Percentiles rank a stretch among this genome's conserved stretches.
These are phyloP conservation scores for Microcebus jonahi DNA, from an alignment of 2,113 vertebrate genomes.

Conservation along the genomic window DNA sequence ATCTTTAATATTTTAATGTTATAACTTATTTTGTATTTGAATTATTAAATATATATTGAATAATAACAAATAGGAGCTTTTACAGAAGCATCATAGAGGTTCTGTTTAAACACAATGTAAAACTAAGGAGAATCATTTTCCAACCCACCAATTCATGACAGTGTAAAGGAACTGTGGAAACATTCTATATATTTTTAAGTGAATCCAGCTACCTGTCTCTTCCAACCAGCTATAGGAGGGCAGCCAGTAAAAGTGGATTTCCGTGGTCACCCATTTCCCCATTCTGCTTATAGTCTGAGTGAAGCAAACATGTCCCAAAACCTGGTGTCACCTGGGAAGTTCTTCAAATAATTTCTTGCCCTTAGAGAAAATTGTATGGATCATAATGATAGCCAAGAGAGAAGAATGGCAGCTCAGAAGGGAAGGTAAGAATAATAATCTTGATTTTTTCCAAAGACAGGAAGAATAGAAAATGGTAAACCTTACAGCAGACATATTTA, in stretches of 20 bases:
- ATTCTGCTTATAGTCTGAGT: neutral
- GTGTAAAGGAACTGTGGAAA: neutral
- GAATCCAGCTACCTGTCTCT: neutral
- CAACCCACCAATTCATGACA: neutral
- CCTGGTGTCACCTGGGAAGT: neutral
- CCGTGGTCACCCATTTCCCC: neutral
- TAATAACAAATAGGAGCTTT: neutral
- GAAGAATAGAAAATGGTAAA: neutral
- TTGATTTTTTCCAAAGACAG: slow-evolving; percentile 25
- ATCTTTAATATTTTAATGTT: slow-evolving; percentile 8
- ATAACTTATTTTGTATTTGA: slow-evolving; percentile 6
- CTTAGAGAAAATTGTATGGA: neutral
- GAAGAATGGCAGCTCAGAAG: neutral
- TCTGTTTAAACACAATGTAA: neutral
- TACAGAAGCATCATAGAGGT: neutral
- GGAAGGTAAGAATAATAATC: neutral
- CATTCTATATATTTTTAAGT: neutral
- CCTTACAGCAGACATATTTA: neutral
- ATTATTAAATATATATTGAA: neutral
- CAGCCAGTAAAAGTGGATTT: neutral
- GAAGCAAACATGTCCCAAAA: neutral
- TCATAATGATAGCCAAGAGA: neutral
- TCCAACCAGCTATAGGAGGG: neutral
- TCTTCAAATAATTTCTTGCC: neutral
- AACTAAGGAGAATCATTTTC: neutral